Base-by-base conservation (phyloP, 1,140 invertebrate species). In the Brachionus calyciflorus region DNA sequence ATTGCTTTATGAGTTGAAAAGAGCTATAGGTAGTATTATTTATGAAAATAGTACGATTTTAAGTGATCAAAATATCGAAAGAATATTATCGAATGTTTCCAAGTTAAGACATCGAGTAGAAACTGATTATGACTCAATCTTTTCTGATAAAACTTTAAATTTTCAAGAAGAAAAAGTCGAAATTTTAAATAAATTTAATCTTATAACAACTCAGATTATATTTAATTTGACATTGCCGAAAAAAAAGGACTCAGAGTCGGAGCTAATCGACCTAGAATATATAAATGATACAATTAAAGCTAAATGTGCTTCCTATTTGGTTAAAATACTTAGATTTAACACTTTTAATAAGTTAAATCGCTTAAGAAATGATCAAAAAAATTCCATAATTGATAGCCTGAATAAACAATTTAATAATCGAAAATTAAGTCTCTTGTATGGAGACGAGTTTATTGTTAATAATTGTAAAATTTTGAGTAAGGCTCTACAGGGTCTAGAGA, bases 321-420 rank as follows among this genome's bases (percentile, higher is more conserved):
- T 65, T n/a, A 65, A 65, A 65, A 14, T 44, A 21, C 40, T 65
- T 12, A 41, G 60, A 37, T 65, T 65, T 24, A 65, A 65, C 30
- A 19, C 12, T 3, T 44, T 19, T 2, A 19, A 30, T 17, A 44
- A 65, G 1, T 44, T 65, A 10, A 65, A 65, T 44, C 24, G 41
- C 9, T 7, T 7, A 14, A 46, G 14, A 5, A 14, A 46, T 46
- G 3, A 5, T 3, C 4, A 10, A 14, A 4, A 46, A 46, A 14
- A 3, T 12, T 7, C 37, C 12, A 24, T 0, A 30, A 26, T 9
- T 26, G 60, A 44, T 6, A 44, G 44, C 30, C n/a, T n/a, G 2
- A 30, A n/a, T 19, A 33, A 60, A 33, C 24, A 60, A 12, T 46
- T 46, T 46, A 19, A 40, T 17, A 60, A 37, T 24, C 5, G 37